Evolutionary conservation across 2,797 vertebrate species (phyloP), one percentile per base, ranked within the genome.

Genomic region (Sebastes diploproa): DNA sequence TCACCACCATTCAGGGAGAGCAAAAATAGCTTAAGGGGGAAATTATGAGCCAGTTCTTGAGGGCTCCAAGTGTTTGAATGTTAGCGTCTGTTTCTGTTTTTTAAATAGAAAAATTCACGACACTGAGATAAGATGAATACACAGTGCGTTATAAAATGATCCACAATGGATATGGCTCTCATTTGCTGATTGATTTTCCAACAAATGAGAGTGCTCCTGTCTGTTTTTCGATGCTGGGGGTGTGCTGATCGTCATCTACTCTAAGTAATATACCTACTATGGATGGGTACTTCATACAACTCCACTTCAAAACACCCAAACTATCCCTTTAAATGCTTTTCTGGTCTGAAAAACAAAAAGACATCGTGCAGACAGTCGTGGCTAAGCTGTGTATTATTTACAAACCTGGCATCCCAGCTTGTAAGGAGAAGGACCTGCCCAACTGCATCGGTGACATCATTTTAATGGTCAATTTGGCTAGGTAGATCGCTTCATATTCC

Each of bases 401-500:
- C 92, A 70, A 86, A 99, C 98, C 97, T 96, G 96, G 94, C 90
- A 95, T 95, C 78, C 97, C 97, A 82, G 96, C 96, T 89, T 98
- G 97, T 84, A 99, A 94, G 22, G 90, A 87, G 80, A 98, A 97
- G 12, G 98, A 97, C 82, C 98, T 95, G 91, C 97, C 98, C 94
- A 98, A 77, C 94, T 99, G 97, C 91, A 98, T 94, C 18, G 98
- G 98, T 77, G 98, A 97, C 97, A 98, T 98, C 98, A 98, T 99
- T 93, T 99, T 98, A 93, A 99, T 98, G 91, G 98, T 99, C 93
- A 99, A 90, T 92, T 97, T 99, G 95, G 98, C 98, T 83, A 98
- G 92, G 94, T 99, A 99, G 95, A 99, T 99, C 88, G 98, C 98
- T 97, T 99, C 98, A 90, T 99, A 99, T 96, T 99, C 98, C 98